Conservation (phyloP, 2,797 vertebrate species). For the Anniella stebbinsi region DNA sequence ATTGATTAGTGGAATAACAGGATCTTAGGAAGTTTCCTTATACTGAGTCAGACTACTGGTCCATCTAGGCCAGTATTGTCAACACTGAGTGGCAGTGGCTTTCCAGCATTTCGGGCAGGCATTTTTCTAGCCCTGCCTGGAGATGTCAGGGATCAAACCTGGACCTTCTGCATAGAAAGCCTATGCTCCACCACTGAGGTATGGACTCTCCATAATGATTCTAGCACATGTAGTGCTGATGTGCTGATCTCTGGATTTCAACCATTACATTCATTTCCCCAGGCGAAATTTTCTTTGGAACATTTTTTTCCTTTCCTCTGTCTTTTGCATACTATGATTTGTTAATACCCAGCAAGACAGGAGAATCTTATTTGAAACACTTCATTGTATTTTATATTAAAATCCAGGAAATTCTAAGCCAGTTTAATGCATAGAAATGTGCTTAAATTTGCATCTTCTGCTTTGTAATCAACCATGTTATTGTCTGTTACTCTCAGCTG, state of each 20-base stretch:
- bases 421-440: slow-evolving; percentile 82
- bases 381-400: slow-evolving; percentile 82
- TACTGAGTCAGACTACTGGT: too few species aligned
- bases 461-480: slow-evolving; percentile 81
- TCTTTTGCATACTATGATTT: slow-evolving; percentile 70
- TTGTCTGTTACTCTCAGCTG: slow-evolving; percentile 80
- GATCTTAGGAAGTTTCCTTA: too few species aligned
- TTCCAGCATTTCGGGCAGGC: too few species aligned
- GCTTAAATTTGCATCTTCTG: slow-evolving; percentile 79
- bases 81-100: too few species aligned
- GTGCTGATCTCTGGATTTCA: slow-evolving; percentile 13
- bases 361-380: slow-evolving; percentile 80
- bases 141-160: too few species aligned
- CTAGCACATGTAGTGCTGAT: not conserved
- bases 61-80: too few species aligned
- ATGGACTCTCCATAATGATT: not conserved
- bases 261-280: slow-evolving; percentile 53
- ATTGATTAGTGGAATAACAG: slow-evolving; percentile 60
- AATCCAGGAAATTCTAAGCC: slow-evolving; percentile 75
- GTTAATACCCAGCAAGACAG: slow-evolving; percentile 74
- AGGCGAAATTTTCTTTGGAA: slow-evolving; percentile 62
- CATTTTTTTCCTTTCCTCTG: slow-evolving; percentile 57
- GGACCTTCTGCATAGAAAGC: too few species aligned
- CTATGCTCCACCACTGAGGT: too few species aligned
- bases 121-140: too few species aligned